A percentile compares a stretch with the other conserved stretches of the same genome.
These are phyloP conservation scores for Candidula unifasciata DNA, from an alignment of 2,888 invertebrate genomes.

Conservation along the genomic window DNA sequence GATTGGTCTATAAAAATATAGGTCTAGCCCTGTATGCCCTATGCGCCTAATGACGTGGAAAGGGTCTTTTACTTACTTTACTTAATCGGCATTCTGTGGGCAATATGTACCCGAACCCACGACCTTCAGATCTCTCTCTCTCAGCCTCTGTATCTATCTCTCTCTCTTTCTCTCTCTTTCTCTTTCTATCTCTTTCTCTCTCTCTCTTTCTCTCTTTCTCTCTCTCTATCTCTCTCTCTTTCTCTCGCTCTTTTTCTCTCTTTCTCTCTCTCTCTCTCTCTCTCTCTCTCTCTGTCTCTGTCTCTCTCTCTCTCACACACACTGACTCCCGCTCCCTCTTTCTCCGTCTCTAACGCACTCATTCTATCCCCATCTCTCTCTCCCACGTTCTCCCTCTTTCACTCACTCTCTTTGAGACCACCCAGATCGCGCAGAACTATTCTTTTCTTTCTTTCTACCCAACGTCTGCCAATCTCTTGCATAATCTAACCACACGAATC, in stretches of 20 bases:
- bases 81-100: neutral
- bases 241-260: neutral
- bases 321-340: neutral
- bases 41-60: too few species aligned
- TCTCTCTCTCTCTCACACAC: neutral
- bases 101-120: too few species aligned
- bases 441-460: neutral
- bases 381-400: too few species aligned
- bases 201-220: neutral
- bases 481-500: neutral
- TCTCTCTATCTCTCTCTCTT: neutral
- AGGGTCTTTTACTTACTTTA: too few species aligned
- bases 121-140: neutral
- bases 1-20: too few species aligned
- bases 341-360: too few species aligned
- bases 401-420: neutral
- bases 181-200: neutral
- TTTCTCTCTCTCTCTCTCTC: neutral
- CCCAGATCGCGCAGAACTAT: neutral
- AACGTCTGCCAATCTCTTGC: neutral
- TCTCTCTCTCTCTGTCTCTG: constrained; percentile 4
- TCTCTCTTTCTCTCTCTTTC: neutral
- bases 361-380: too few species aligned
- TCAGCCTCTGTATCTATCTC: neutral
- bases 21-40: too few species aligned